Conservation (phyloP, 2,888 invertebrate genomes). For the Drosophila vallismaia region DNA sequence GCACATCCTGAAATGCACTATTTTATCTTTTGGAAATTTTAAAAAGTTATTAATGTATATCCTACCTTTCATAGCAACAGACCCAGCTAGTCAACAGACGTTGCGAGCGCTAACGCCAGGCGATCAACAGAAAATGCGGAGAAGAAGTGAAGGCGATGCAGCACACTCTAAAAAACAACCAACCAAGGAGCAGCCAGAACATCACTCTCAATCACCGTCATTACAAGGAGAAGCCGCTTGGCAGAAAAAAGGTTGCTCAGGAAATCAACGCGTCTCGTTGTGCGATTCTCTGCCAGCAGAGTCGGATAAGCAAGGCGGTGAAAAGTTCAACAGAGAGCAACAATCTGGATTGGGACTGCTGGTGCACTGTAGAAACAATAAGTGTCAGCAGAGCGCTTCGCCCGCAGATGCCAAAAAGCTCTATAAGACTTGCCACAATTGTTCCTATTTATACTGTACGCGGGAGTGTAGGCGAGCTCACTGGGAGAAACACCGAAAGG, state of each 20-base stretch:
- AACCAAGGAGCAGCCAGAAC: conserved; percentile 11
- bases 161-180: conserved; percentile 64
- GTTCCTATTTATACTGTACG: conserved; percentile 97
- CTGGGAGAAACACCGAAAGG: conserved; percentile 96
- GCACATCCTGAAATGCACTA: neutral
- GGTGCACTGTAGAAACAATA: conserved; percentile 91
- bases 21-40: neutral
- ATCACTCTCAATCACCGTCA: conserved; percentile 24
- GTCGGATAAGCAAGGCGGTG: conserved; percentile 27
- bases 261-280: conserved; percentile 87
- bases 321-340: conserved; percentile 67
- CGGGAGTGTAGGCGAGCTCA: conserved; percentile 94
- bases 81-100: conserved; percentile 66
- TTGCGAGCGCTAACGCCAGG: conserved; percentile 70
- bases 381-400: conserved; percentile 90
- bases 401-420: conserved; percentile 90
- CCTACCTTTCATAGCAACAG: conserved; percentile 37
- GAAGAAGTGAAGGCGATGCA: conserved; percentile 88
- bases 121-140: conserved; percentile 84
- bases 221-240: neutral
- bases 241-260: conserved; percentile 61
- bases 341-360: conserved; percentile 69
- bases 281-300: conserved; percentile 83
- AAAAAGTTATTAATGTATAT: neutral
- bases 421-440: conserved; percentile 97